phyloP scores from a whole-genome alignment of 1,140 invertebrate genomes.

The Dryas iulia region DNA sequence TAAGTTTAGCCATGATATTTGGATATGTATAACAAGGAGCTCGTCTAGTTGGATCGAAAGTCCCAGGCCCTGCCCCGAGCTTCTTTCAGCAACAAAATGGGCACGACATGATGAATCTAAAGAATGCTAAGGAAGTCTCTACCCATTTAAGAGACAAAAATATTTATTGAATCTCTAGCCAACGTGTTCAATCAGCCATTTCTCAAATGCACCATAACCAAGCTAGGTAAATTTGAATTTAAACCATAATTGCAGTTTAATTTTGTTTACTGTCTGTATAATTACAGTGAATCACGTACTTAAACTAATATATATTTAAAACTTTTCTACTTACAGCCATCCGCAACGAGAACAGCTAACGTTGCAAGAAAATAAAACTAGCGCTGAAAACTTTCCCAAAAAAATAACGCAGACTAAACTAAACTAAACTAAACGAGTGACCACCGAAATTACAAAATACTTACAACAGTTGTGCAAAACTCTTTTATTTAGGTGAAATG shows the following conservation, averaged over 20 bases:
- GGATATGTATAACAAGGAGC: too few relatives aligned
- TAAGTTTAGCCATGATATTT: too few relatives aligned
- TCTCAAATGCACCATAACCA: not conserved
- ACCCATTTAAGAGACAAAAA: too few relatives aligned
- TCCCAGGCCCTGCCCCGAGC: too few relatives aligned
- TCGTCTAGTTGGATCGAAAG: too few relatives aligned
- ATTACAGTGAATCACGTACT: not conserved
- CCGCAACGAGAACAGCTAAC: not conserved
- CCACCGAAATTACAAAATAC: conserved; percentile 17
- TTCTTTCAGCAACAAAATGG: too few relatives aligned
- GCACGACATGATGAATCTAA: too few relatives aligned
- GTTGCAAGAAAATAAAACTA: not conserved
- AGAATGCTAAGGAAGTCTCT: too few relatives aligned
- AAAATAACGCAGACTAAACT: conserved; percentile 1
- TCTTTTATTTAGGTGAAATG: conserved; percentile 7
- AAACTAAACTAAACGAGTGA: conserved; percentile 12
- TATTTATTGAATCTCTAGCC: too few relatives aligned
- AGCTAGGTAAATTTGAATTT: not conserved
- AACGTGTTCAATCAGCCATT: too few relatives aligned
- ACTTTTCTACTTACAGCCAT: not conserved
- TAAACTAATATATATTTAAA: conserved; percentile 4
- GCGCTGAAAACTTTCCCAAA: not conserved
- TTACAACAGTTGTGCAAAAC: conserved; percentile 4
- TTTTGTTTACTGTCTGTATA: not conserved
- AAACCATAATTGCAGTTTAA: not conserved